A percentile compares a stretch with the other conserved stretches of the same genome.
phyloP scores from a whole-genome alignment of 23 tunicate species.

The Botrylloides violaceus region DNA sequence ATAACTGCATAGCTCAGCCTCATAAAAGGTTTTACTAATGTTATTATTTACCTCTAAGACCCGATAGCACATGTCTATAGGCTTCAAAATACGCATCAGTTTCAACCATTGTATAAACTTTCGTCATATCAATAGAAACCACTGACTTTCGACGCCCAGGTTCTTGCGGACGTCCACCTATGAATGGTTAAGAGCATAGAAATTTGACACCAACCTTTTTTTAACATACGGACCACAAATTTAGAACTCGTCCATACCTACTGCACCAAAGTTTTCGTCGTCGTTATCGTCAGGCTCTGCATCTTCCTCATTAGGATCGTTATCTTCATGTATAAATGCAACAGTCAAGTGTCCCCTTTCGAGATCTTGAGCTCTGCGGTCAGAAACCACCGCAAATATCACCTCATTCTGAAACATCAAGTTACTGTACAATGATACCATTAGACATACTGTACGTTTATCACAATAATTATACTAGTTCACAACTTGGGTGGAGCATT shows the following conservation, averaged over 20 bases:
- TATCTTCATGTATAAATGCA: slow-evolving; percentile 36
- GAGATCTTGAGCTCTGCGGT: slow-evolving; percentile 38
- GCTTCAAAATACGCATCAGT: slow-evolving; percentile 94
- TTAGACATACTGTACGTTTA: neutral
- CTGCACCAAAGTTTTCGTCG: neutral
- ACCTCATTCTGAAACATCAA: slow-evolving; percentile 33
- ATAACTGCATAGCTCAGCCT: too few relatives aligned
- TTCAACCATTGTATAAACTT: slow-evolving; percentile 81
- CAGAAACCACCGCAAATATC: slow-evolving; percentile 51
- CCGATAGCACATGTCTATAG: slow-evolving; percentile 75
- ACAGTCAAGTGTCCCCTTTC: slow-evolving; percentile 39
- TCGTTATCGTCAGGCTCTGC: neutral
- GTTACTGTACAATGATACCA: neutral
- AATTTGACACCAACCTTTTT: too few relatives aligned
- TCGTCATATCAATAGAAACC: slow-evolving; percentile 50
- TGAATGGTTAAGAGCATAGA: too few relatives aligned
- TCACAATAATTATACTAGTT: neutral
- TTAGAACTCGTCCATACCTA: neutral
- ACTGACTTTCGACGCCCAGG: too few relatives aligned
- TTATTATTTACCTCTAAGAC: slow-evolving; percentile 46
- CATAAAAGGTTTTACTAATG: too few relatives aligned
- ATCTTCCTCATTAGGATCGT: neutral
- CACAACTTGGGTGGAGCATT: too few relatives aligned
- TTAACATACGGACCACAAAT: neutral
- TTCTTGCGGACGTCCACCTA: too few relatives aligned